Conservation (phyloP, 2,888 invertebrate genomes). For the Drosophila nigricruria region DNA sequence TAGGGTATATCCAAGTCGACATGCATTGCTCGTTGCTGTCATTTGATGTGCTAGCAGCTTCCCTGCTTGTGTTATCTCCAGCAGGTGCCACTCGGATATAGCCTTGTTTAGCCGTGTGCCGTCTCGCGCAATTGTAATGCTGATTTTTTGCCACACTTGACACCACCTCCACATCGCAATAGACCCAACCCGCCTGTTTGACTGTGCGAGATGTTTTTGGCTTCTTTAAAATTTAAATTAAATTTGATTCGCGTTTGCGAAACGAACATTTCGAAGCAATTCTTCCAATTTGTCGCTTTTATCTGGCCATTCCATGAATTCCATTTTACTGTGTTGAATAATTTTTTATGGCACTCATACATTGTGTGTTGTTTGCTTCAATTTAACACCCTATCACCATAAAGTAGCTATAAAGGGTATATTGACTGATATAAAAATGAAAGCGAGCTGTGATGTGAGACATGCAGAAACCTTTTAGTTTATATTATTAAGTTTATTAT, state of each 20-base stretch:
- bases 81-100: conserved; percentile 17
- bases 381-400: background rate
- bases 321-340: conserved; percentile 4
- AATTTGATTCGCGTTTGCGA: conserved; percentile 59
- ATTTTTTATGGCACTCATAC: conserved; percentile 9
- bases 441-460: background rate
- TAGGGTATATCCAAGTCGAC: background rate
- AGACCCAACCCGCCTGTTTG: conserved; percentile 33
- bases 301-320: conserved; percentile 52
- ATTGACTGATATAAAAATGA: background rate
- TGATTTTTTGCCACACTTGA: conserved; percentile 34
- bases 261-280: conserved; percentile 23
- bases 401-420: background rate
- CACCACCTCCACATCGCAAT: conserved; percentile 15
- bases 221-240: conserved; percentile 73
- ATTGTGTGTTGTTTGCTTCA: conserved; percentile 8
- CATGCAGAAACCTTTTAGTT: no score
- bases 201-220: conserved; percentile 32
- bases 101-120: conserved; percentile 13
- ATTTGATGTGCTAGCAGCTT: conserved; percentile 9
- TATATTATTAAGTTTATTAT: no score
- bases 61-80: conserved; percentile 3
- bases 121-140: conserved; percentile 17
- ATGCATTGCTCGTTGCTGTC: background rate
- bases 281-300: conserved; percentile 53